Evolutionary conservation across 1,140 invertebrate species (phyloP).

Genomic region (Drosophila sturtevanti): DNA sequence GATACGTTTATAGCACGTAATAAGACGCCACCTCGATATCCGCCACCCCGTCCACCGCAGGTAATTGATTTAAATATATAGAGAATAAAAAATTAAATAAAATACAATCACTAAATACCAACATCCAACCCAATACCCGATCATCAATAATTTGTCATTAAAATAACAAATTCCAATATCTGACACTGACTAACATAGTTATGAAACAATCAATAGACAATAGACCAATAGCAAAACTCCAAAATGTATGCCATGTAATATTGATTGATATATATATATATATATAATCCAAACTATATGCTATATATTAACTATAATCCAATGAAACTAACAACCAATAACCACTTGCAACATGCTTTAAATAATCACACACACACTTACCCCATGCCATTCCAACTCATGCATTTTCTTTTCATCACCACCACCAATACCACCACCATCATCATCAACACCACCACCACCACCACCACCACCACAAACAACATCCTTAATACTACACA

Average conservation of each 20-base stretch:
- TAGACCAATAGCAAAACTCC: not conserved
- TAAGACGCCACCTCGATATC: constrained; percentile 96
- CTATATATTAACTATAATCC: not conserved
- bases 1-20: constrained; percentile 95
- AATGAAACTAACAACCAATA: not conserved
- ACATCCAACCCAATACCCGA: not conserved
- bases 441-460: constrained; percentile 31
- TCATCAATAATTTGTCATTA: not conserved
- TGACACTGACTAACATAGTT: not conserved
- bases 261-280: too few relatives aligned
- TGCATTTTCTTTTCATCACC: constrained; percentile 54
- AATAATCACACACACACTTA: constrained; percentile 2
- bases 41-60: constrained; percentile 87
- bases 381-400: constrained; percentile 40
- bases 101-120: not conserved
- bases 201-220: too few relatives aligned
- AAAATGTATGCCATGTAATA: not conserved
- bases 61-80: constrained; percentile 54
- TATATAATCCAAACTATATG: too few relatives aligned
- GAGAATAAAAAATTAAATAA: too few relatives aligned
- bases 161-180: too few relatives aligned
- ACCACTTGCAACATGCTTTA: not conserved
- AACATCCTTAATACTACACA: constrained; percentile 34
- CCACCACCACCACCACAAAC: constrained; percentile 25
- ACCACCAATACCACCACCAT: constrained; percentile 9